phyloP scores from a whole-genome alignment of 2,113 vertebrate species.

The Andinoacara biseriatus region DNA sequence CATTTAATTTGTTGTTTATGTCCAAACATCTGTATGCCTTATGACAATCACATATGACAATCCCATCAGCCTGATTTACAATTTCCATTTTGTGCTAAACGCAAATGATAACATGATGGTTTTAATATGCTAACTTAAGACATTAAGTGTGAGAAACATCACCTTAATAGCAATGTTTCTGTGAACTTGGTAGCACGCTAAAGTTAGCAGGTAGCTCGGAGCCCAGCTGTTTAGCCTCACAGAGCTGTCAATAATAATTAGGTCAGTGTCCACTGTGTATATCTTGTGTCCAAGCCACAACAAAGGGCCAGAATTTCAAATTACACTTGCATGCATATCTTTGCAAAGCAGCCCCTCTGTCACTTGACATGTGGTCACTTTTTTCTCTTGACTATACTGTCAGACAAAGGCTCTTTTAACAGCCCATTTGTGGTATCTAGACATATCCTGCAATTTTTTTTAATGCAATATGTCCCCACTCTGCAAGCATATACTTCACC shows the following conservation, averaged over 20 bases:
- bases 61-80: not conserved
- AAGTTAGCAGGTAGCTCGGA: constrained; percentile 1
- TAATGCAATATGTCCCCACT: not conserved
- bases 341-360: not conserved
- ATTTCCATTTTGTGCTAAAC: not conserved
- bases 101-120: constrained; percentile 4
- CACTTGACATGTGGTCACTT: not conserved
- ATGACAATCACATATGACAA: not conserved
- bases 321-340: too few species aligned
- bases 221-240: not conserved
- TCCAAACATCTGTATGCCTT: not conserved
- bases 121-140: not conserved
- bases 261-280: not conserved
- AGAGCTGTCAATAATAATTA: constrained; percentile 10
- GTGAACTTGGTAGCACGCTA: not conserved
- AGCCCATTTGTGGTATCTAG: not conserved
- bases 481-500: not conserved
- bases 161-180: not conserved
- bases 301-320: too few species aligned
- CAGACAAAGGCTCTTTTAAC: not conserved
- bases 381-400: not conserved
- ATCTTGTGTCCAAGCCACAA: too few species aligned
- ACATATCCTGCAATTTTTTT: not conserved
- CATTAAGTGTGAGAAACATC: not conserved
- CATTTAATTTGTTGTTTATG: not conserved